These are phyloP conservation scores for Oceanites oceanicus DNA, from an alignment of 2,113 vertebrate species.

Conservation along the genomic window DNA sequence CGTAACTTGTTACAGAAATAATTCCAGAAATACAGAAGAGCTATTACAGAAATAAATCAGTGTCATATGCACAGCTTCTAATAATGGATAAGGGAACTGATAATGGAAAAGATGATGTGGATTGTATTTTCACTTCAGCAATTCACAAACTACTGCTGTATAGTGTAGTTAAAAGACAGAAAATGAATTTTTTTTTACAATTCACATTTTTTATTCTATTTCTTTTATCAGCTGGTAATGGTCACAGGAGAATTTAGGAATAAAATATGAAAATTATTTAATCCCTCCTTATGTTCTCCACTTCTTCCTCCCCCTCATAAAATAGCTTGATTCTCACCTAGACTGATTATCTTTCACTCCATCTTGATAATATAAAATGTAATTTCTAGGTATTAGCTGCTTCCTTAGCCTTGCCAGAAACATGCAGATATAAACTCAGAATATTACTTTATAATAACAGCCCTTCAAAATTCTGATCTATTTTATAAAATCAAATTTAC, in stretches of 20 bases:
- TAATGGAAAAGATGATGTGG: not conserved
- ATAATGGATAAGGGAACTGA: not conserved
- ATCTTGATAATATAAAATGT: not conserved
- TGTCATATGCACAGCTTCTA: not conserved
- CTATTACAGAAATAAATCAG: not conserved
- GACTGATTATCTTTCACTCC: not conserved
- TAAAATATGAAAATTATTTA: not conserved
- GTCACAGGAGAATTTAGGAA: not conserved
- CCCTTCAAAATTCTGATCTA: not conserved
- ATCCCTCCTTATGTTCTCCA: not conserved
- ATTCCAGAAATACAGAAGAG: not conserved
- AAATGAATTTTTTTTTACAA: not conserved
- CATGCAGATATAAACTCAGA: not conserved
- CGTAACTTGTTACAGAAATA: not conserved
- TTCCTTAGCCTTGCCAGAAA: not conserved
- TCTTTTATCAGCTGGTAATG: not conserved
- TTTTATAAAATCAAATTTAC: constrained; percentile 71
- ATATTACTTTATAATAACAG: not conserved
- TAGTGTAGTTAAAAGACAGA: not conserved
- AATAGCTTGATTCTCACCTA: not conserved
- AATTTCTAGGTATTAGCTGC: not conserved
- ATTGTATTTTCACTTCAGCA: not conserved
- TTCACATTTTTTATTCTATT: not conserved
- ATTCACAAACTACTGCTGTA: not conserved
- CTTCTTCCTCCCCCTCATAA: not conserved